Conservation (phyloP, 2,113 vertebrate species). For the Brachionichthys hirsutus region DNA sequence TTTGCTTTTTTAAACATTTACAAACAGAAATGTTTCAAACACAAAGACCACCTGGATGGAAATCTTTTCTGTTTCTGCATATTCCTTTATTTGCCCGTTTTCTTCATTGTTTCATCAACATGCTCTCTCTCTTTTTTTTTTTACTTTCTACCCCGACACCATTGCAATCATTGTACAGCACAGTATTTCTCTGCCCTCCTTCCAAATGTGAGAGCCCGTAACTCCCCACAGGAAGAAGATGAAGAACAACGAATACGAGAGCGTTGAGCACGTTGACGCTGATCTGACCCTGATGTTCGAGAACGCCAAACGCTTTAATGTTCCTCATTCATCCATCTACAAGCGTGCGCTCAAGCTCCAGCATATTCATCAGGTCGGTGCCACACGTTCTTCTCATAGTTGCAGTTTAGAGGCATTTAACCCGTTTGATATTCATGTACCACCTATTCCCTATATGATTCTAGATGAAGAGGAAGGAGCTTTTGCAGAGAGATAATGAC, state of each 20-base stretch:
- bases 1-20: not conserved
- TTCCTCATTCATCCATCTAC: slow-evolving; percentile 96
- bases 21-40: too few species aligned
- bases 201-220: slow-evolving; percentile 64
- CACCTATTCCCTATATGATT: slow-evolving; percentile 2
- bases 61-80: not conserved
- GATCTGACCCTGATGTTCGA: slow-evolving; percentile 97
- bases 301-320: slow-evolving; percentile 97
- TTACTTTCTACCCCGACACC: slow-evolving; percentile 34
- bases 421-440: not conserved
- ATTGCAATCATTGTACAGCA: slow-evolving; percentile 46
- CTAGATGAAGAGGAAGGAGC: slow-evolving; percentile 93
- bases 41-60: not conserved
- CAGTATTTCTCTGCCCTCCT: slow-evolving; percentile 63
- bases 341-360: slow-evolving; percentile 95
- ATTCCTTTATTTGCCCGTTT: slow-evolving; percentile 7
- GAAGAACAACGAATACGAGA: slow-evolving; percentile 95
- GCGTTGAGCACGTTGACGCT: slow-evolving; percentile 88
- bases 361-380: slow-evolving; percentile 92
- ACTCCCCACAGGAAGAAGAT: slow-evolving; percentile 87
- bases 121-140: slow-evolving; percentile 44
- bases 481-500: slow-evolving; percentile 91
- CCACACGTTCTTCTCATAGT: not conserved
- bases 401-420: not conserved
- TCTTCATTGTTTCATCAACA: slow-evolving; percentile 29